phyloP scores from a whole-genome alignment of 2,113 vertebrate genomes.

The Rhinopomastus cyanomelas region DNA sequence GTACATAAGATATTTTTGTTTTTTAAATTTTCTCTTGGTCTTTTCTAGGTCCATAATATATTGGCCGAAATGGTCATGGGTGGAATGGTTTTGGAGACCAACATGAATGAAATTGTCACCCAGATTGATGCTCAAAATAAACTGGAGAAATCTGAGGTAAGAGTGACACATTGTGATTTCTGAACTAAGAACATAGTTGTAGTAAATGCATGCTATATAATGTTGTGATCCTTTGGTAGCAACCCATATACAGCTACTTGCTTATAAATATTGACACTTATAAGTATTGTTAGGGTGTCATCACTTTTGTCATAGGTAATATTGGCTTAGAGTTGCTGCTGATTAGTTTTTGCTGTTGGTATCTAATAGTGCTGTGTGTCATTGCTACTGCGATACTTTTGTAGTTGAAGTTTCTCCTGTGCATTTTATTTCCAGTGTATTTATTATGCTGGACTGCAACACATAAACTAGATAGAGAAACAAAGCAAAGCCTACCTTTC shows the following conservation, averaged over 20 bases:
- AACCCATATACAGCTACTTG: neutral
- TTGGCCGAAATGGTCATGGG: slow-evolving; percentile 99
- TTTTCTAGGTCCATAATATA: slow-evolving; percentile 93
- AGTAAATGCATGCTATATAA: slow-evolving; percentile 44
- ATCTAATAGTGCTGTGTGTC: neutral
- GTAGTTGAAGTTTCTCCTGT: slow-evolving; percentile 17
- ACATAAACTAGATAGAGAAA: neutral
- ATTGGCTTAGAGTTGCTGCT: neutral
- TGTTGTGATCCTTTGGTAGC: slow-evolving; percentile 13
- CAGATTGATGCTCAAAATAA: slow-evolving; percentile 98
- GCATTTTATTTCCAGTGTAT: neutral
- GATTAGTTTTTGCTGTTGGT: neutral
- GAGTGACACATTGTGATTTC: slow-evolving; percentile 26
- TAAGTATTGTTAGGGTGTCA: neutral
- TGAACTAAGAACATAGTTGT: slow-evolving; percentile 60
- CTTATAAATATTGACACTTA: slow-evolving; percentile 8
- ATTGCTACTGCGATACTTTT: slow-evolving; percentile 14
- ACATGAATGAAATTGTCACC: slow-evolving; percentile 99
- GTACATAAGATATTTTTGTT: neutral
- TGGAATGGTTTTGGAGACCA: slow-evolving; percentile 98
- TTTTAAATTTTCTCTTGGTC: neutral
- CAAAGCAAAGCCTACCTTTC: neutral
- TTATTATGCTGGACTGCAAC: neutral
- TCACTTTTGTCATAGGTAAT: neutral
- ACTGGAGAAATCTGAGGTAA: slow-evolving; percentile 99